phyloP scores from a whole-genome alignment of 2,113 vertebrate genomes.

The Alouatta palliata region DNA sequence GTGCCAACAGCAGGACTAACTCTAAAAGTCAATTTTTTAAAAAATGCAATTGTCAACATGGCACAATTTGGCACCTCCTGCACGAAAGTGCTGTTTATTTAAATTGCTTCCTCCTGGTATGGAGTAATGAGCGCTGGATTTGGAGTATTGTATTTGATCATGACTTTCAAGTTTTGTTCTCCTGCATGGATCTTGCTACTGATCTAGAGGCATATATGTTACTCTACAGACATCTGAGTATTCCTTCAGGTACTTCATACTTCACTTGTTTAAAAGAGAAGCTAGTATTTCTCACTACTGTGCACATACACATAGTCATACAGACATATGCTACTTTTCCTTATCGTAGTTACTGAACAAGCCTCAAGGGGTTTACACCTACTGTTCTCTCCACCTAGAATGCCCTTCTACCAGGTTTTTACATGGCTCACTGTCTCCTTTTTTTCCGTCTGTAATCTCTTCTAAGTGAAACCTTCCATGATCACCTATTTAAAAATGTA shows the following conservation, averaged over 20 bases:
- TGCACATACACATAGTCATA: neutral
- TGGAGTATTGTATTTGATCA: neutral
- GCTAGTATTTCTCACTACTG: neutral
- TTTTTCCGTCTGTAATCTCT: neutral
- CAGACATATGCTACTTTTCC: neutral
- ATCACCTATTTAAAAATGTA: neutral
- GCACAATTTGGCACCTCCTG: neutral
- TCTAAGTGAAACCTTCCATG: neutral
- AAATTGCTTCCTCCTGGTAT: neutral
- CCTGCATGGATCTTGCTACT: neutral
- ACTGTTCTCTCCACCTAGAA: neutral
- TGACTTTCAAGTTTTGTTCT: neutral
- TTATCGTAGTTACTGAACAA: neutral
- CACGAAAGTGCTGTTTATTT: neutral
- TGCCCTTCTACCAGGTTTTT: neutral
- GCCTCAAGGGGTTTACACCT: neutral
- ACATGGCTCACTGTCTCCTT: neutral
- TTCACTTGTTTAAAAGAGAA: neutral
- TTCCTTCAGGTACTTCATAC: neutral
- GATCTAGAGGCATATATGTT: neutral
- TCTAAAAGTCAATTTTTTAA: conserved; percentile 12
- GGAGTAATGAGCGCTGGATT: neutral
- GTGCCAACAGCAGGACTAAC: neutral
- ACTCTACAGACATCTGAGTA: neutral
- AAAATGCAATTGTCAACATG: neutral